Percentiles rank a stretch among this genome's conserved stretches.
Evolutionary conservation across 2,113 vertebrate species (phyloP).

Genomic region (Podocnemis expansa): DNA sequence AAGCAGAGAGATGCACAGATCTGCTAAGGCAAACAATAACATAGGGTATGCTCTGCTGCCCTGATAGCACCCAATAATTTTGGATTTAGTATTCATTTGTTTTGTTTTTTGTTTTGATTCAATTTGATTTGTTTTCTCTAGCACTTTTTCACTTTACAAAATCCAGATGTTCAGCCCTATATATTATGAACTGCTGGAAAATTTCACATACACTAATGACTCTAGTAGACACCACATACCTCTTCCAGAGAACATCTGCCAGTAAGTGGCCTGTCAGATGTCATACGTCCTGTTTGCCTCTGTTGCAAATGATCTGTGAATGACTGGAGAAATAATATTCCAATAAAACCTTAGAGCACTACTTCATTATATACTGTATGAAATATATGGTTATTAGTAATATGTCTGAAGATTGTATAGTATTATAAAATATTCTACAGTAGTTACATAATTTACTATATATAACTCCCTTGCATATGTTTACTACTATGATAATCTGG

Average conservation of each 20-base stretch:
- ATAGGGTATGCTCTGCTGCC: not conserved
- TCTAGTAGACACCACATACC: slow-evolving; percentile 77
- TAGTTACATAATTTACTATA: slow-evolving; percentile 17
- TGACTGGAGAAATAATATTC: slow-evolving; percentile 63
- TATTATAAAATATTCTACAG: not conserved
- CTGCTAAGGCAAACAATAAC: not conserved
- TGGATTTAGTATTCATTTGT: not conserved
- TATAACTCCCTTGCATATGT: slow-evolving; percentile 45
- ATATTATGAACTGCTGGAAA: slow-evolving; percentile 78
- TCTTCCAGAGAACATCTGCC: slow-evolving; percentile 70
- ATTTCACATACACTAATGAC: slow-evolving; percentile 75
- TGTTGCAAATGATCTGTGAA: slow-evolving; percentile 64
- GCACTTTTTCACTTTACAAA: not conserved
- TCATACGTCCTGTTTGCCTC: slow-evolving; percentile 75
- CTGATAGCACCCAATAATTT: not conserved
- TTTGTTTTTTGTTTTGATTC: not conserved
- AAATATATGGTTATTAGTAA: slow-evolving; percentile 56
- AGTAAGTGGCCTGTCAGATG: slow-evolving; percentile 77
- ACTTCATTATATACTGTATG: slow-evolving; percentile 13
- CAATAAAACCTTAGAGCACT: slow-evolving; percentile 45
- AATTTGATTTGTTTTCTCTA: not conserved
- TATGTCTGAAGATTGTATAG: slow-evolving; percentile 34
- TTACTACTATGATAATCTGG: slow-evolving; percentile 51
- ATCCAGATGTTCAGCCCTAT: slow-evolving; percentile 38
- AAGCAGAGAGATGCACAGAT: not conserved